Conservation (phyloP, 2,113 vertebrate genomes). For the Larimichthys crocea region DNA sequence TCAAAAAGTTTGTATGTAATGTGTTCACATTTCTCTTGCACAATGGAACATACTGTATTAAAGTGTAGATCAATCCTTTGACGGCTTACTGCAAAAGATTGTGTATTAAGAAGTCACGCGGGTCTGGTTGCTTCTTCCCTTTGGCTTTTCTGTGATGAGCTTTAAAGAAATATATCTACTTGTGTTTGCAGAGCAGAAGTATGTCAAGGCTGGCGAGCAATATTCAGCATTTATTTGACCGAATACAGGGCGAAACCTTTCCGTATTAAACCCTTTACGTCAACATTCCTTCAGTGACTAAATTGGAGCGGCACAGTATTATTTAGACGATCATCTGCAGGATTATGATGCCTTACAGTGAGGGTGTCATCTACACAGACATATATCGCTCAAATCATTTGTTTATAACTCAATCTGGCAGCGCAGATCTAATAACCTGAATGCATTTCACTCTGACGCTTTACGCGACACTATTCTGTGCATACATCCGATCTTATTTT, state of each 20-base stretch:
- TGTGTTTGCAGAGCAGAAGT: conserved; percentile 50
- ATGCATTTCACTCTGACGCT: conserved; percentile 59
- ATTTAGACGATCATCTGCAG: neutral
- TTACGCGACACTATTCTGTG: conserved; percentile 43
- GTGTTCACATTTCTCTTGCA: conserved; percentile 31
- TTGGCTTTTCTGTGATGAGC: conserved; percentile 47
- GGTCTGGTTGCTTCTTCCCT: conserved; percentile 47
- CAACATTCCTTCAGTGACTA: conserved; percentile 46
- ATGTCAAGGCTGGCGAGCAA: conserved; percentile 29
- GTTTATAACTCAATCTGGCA: conserved; percentile 37
- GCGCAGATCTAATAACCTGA: conserved; percentile 40
- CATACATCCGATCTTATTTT: conserved; percentile 59
- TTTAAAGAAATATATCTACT: conserved; percentile 42
- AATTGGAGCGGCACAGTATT: conserved; percentile 19
- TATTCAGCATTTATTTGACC: conserved; percentile 39
- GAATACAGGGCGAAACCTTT: conserved; percentile 23
- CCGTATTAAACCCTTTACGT: conserved; percentile 3
- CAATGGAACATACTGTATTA: conserved; percentile 50
- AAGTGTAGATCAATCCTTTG: conserved; percentile 14
- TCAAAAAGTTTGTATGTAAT: conserved; percentile 29
- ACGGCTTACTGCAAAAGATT: conserved; percentile 27
- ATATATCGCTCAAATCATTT: conserved; percentile 27
- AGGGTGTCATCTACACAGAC: neutral
- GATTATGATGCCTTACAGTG: neutral
- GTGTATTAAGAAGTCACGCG: conserved; percentile 32